Evolutionary conservation across 2,113 vertebrate species (phyloP).

Genomic region (Romanogobio albipinnatus): DNA sequence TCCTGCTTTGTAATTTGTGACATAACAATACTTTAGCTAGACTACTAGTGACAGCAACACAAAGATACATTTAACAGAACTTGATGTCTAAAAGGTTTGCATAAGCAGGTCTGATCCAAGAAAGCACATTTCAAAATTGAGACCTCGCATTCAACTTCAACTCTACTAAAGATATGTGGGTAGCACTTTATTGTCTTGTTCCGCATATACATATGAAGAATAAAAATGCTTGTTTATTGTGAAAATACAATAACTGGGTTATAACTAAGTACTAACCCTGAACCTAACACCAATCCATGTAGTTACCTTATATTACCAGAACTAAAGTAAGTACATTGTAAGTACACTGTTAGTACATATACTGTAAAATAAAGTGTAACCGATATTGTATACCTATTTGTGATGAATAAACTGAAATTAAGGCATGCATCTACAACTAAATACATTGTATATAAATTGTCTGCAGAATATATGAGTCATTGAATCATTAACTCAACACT

Average conservation of each 20-base stretch:
- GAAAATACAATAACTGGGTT: too few relatives aligned
- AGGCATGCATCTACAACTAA: not conserved
- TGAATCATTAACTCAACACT: not conserved
- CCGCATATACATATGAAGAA: too few relatives aligned
- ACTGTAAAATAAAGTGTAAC: too few relatives aligned
- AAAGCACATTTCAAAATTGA: not conserved
- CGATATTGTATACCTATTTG: too few relatives aligned
- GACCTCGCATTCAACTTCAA: not conserved
- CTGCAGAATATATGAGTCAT: not conserved
- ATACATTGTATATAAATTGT: not conserved
- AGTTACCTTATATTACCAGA: too few relatives aligned
- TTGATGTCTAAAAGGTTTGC: not conserved
- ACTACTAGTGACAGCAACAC: not conserved
- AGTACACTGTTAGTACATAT: too few relatives aligned
- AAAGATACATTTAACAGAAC: not conserved
- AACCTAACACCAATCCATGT: too few relatives aligned
- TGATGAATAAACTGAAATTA: not conserved
- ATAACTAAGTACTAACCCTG: too few relatives aligned
- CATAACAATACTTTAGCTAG: not conserved
- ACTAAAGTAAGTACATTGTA: too few relatives aligned
- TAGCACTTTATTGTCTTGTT: too few relatives aligned
- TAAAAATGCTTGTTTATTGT: too few relatives aligned
- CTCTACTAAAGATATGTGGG: not conserved
- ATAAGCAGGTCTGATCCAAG: not conserved
- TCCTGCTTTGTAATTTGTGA: conserved; percentile 13